A percentile compares a stretch with the other conserved stretches of the same genome.
Conservation (phyloP, 2,797 vertebrate species). For the Arctocebus calabarensis region DNA sequence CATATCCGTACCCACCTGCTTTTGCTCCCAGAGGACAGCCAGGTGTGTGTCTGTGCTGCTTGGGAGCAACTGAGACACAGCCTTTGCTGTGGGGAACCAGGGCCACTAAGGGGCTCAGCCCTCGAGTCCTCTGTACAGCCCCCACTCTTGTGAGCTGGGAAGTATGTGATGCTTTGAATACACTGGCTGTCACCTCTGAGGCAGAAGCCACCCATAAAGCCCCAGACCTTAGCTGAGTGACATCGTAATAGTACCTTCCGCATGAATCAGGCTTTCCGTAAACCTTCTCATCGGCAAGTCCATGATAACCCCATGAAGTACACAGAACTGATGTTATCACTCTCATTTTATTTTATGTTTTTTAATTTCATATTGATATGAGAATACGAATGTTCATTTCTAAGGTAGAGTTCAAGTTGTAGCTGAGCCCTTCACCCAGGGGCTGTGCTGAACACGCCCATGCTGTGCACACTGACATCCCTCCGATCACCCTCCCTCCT, state of each 20-base stretch:
- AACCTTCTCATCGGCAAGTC: not conserved
- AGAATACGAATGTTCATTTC: too few species aligned
- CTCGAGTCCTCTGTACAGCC: not conserved
- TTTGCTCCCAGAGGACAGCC: not conserved
- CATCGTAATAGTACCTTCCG: not conserved
- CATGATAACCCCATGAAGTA: not conserved
- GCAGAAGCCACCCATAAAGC: constrained; percentile 19
- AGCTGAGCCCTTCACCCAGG: too few species aligned
- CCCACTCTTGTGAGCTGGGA: not conserved
- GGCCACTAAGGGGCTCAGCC: not conserved
- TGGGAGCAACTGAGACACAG: not conserved
- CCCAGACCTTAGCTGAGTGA: not conserved
- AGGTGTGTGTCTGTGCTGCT: not conserved
- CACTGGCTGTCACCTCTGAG: not conserved
- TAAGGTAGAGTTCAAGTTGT: too few species aligned
- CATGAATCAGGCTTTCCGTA: not conserved
- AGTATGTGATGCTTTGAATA: not conserved
- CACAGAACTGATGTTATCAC: not conserved
- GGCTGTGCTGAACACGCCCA: too few species aligned
- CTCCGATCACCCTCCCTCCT: too few species aligned
- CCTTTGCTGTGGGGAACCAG: not conserved
- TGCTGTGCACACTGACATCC: too few species aligned
- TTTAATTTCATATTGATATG: too few species aligned
- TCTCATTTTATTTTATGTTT: not conserved
- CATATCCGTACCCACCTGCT: not conserved